Percentiles rank a stretch among this genome's conserved stretches.
Evolutionary conservation across 1,140 invertebrate genomes (phyloP).

Genomic region (Cydia splendana): DNA sequence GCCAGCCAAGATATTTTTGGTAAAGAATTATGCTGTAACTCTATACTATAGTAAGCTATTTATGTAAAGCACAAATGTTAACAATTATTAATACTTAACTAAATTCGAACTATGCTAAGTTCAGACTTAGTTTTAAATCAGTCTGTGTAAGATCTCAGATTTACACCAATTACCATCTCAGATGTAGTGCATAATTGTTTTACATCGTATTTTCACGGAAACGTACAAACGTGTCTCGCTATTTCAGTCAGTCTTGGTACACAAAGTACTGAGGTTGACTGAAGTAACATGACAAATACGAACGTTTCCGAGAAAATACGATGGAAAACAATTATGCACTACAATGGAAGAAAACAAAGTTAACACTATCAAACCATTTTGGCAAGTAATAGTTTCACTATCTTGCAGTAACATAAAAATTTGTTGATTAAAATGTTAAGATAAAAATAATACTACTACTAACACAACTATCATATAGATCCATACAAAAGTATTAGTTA

Average conservation of each 20-base stretch:
- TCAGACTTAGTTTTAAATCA: not conserved
- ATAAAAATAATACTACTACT: not conserved
- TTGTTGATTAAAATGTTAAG: not conserved
- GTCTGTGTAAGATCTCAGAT: conserved; percentile 13
- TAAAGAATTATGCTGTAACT: no score
- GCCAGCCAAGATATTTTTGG: no score
- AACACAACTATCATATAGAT: not conserved
- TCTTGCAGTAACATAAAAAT: not conserved
- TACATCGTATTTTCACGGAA: no score
- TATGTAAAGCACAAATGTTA: no score
- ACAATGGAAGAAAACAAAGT: not conserved
- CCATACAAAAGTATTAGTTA: not conserved
- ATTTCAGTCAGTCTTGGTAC: no score
- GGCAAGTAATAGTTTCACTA: conserved; percentile 8
- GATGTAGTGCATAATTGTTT: no score
- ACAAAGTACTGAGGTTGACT: no score
- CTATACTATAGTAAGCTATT: no score
- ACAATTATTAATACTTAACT: conserved; percentile 1
- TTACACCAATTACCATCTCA: not conserved
- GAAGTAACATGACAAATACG: no score
- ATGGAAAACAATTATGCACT: no score
- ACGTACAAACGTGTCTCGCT: no score
- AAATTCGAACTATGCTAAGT: not conserved
- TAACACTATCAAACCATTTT: not conserved
- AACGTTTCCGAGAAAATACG: no score